Conservation (phyloP, 64 coral and sea anemone genomes). For the Hydrozoanthus tunicans region DNA sequence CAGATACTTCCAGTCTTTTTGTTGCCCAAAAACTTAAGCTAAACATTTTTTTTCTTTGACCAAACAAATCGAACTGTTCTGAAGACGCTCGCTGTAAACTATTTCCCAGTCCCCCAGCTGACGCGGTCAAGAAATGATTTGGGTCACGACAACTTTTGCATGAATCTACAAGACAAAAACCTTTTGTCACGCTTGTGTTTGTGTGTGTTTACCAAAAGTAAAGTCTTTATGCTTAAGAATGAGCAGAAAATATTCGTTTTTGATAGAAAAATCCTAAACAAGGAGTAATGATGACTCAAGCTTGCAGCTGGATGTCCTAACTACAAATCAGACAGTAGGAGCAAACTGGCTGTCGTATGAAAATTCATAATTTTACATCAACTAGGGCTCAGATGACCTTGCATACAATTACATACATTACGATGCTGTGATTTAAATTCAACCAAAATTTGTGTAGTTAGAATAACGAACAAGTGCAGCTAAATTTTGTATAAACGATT, state of each 20-base stretch:
- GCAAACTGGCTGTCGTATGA: background rate
- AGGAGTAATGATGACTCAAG: background rate
- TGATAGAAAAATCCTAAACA: background rate
- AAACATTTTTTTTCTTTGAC: background rate
- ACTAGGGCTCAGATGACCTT: background rate
- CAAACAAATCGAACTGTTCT: no score
- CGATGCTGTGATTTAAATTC: background rate
- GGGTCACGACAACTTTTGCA: background rate
- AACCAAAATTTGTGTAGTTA: background rate
- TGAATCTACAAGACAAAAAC: background rate
- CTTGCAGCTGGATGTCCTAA: background rate
- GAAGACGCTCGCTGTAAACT: background rate
- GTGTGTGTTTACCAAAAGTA: background rate
- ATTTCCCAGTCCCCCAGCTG: constrained; percentile 16
- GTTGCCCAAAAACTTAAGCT: background rate
- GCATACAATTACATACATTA: constrained; percentile 2
- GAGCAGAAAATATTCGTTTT: background rate
- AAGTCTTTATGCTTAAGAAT: background rate
- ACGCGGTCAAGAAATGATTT: background rate
- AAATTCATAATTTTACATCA: background rate
- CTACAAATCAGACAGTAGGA: background rate
- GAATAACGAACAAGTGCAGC: background rate
- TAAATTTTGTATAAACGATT: background rate
- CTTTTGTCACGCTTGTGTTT: constrained; percentile 22
- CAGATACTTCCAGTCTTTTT: no score